These are phyloP conservation scores for Schizaphis graminum DNA, from an alignment of 2,888 invertebrate species.

Conservation along the genomic window DNA sequence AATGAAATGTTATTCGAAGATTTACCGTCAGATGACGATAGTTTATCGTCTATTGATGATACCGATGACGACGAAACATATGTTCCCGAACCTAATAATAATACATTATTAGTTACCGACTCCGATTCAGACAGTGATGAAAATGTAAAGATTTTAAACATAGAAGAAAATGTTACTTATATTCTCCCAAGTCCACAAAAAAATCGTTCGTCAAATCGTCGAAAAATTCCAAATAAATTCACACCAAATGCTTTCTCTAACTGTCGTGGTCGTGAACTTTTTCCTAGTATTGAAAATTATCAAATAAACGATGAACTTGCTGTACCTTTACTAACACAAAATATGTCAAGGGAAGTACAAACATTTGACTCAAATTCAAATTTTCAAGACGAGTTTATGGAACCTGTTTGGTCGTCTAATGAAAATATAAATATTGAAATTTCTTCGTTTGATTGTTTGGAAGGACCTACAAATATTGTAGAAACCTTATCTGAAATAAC, in stretches of 20 bases:
- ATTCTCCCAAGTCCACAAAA: constrained; percentile 3
- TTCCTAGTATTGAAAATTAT: not conserved
- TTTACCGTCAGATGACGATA: constrained; percentile 9
- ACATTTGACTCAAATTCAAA: not conserved
- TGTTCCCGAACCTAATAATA: no score
- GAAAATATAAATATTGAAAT: not conserved
- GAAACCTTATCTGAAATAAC: not conserved
- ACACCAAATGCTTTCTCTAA: not conserved
- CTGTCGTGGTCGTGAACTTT: no score
- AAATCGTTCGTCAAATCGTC: not conserved
- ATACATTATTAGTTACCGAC: not conserved
- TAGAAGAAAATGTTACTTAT: constrained; percentile 2
- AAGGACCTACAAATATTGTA: not conserved
- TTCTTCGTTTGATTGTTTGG: not conserved
- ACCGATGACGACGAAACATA: no score
- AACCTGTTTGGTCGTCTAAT: not conserved
- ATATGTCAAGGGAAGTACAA: not conserved
- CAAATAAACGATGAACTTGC: no score
- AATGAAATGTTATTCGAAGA: not conserved
- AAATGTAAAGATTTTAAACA: not conserved
- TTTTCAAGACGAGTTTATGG: not conserved
- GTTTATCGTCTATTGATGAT: no score
- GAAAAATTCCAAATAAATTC: not conserved
- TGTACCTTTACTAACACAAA: not conserved
- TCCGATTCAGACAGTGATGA: not conserved